Conservation (phyloP, 2,888 invertebrate species). For the Scaptomyza polygonia region DNA sequence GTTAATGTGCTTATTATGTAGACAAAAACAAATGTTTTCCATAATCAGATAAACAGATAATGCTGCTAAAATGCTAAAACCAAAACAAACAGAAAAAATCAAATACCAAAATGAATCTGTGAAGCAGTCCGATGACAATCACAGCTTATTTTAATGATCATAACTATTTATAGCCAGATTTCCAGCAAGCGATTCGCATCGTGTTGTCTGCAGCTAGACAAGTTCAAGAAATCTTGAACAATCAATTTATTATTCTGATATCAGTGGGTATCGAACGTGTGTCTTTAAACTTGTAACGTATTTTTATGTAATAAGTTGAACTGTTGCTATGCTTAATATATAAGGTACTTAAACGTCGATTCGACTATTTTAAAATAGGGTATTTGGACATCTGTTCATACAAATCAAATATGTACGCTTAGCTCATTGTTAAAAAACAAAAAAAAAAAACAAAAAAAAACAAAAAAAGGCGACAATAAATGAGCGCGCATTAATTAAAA, state of each 20-base stretch:
- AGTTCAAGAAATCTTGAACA: constrained; percentile 37
- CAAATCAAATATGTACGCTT: constrained; percentile 15
- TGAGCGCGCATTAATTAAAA: constrained; percentile 67
- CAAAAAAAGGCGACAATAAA: constrained; percentile 64
- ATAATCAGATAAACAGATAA: constrained; percentile 48
- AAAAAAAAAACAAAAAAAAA: too few relatives aligned
- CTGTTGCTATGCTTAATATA: background rate
- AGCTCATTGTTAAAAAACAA: constrained; percentile 47
- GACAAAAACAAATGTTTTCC: constrained; percentile 44
- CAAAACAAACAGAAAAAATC: background rate
- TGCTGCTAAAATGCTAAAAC: constrained; percentile 58
- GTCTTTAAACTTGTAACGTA: background rate
- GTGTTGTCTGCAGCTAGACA: constrained; percentile 23
- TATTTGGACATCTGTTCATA: background rate
- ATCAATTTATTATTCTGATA: constrained; percentile 11
- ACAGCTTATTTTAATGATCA: constrained; percentile 63
- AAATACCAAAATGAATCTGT: constrained; percentile 8
- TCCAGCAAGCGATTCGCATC: constrained; percentile 28
- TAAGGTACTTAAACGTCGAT: too few relatives aligned
- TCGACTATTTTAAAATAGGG: background rate
- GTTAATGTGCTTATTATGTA: constrained; percentile 68
- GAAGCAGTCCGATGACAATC: constrained; percentile 56
- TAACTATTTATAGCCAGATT: constrained; percentile 29
- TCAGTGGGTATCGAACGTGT: background rate
- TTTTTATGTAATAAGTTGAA: background rate